phyloP scores from a whole-genome alignment of 2,888 invertebrate species.

The Ochropleura leucogaster region DNA sequence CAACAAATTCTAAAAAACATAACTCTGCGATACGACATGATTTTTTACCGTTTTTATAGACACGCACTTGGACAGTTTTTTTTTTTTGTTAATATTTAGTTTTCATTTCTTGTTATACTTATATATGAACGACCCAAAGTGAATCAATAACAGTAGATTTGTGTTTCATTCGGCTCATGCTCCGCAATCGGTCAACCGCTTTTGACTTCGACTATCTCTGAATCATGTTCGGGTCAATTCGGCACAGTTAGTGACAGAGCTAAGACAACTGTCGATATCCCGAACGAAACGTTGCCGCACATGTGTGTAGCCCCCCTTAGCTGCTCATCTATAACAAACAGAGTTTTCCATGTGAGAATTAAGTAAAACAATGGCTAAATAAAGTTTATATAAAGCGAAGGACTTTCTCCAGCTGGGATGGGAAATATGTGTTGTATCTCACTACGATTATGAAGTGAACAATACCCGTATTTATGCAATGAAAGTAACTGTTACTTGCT shows the following conservation, averaged over 20 bases:
- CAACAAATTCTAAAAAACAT: too few species aligned
- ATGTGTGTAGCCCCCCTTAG: slow-evolving; percentile 1
- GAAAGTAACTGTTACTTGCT: slow-evolving; percentile 81
- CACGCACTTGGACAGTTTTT: too few species aligned
- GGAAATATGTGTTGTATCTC: slow-evolving; percentile 64
- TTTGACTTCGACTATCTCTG: not conserved
- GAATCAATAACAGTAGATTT: not conserved
- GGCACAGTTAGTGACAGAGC: not conserved
- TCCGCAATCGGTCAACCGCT: not conserved
- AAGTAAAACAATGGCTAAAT: slow-evolving; percentile 66
- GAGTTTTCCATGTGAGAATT: slow-evolving; percentile 69
- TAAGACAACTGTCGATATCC: not conserved
- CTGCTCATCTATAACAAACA: slow-evolving; percentile 56
- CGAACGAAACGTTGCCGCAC: not conserved
- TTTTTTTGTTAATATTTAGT: too few species aligned
- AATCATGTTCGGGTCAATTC: not conserved
- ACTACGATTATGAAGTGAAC: slow-evolving; percentile 70
- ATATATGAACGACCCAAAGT: not conserved
- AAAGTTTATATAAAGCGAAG: slow-evolving; percentile 66
- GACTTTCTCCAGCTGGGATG: slow-evolving; percentile 73
- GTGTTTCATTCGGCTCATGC: not conserved
- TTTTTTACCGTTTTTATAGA: too few species aligned
- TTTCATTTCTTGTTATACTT: too few species aligned
- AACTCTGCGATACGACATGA: too few species aligned
- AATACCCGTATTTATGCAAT: slow-evolving; percentile 84